Evolutionary conservation across 23 tunicate species (phyloP).

Genomic region (Botrylloides violaceus): DNA sequence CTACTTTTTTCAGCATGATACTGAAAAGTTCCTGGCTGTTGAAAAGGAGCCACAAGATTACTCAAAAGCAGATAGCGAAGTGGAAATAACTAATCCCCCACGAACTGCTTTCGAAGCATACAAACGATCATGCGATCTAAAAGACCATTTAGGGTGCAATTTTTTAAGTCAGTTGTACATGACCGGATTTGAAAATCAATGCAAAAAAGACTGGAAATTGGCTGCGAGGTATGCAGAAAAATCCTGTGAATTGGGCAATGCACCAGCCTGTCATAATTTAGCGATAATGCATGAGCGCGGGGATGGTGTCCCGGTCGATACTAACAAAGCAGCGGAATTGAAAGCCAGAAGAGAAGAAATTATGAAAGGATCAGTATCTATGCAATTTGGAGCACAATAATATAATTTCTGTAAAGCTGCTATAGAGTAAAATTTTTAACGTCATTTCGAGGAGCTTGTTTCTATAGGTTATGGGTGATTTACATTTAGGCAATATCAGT

Average conservation of each 20-base stretch:
- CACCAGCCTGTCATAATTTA: constrained; percentile 61
- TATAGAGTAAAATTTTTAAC: no score
- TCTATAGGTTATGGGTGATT: no score
- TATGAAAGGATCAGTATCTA: constrained; percentile 20
- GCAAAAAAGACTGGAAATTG: constrained; percentile 17
- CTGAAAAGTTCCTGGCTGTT: background rate
- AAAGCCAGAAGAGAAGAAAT: constrained; percentile 32
- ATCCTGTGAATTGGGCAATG: constrained; percentile 64
- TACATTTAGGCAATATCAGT: no score
- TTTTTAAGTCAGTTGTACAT: constrained; percentile 49
- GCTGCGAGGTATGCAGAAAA: constrained; percentile 66
- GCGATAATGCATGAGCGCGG: constrained; percentile 61
- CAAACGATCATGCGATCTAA: constrained; percentile 42
- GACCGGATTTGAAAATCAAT: constrained; percentile 30
- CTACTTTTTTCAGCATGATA: background rate
- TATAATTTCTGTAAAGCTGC: no score
- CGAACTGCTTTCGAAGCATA: constrained; percentile 9
- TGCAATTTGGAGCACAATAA: constrained; percentile 43
- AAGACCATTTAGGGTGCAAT: constrained; percentile 54
- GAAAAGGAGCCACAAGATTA: constrained; percentile 5
- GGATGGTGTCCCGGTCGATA: constrained; percentile 52
- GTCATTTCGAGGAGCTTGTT: no score
- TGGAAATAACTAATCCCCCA: constrained; percentile 9
- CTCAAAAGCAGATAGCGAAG: constrained; percentile 15
- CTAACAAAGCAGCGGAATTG: constrained; percentile 25